Percentiles rank a stretch among this genome's conserved stretches.
Conservation (phyloP, 30 jellyfish, hydroid and myxozoan species). For the Hydra vulgaris region DNA sequence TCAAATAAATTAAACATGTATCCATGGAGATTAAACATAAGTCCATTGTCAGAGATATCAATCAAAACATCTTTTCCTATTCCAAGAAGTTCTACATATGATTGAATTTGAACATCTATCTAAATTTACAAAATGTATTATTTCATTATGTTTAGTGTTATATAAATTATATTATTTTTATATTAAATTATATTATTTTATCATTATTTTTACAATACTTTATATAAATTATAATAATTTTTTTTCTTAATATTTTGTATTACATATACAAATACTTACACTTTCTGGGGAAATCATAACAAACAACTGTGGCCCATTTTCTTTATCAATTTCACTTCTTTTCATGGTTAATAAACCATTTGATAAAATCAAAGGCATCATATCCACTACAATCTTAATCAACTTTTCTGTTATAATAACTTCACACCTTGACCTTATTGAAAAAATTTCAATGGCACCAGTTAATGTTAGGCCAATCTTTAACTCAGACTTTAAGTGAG, state of each 20-base stretch:
- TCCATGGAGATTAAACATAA: constrained; percentile 40
- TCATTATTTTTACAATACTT: no score
- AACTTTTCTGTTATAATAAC: constrained; percentile 26
- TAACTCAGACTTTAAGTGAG: constrained; percentile 35
- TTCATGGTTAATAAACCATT: constrained; percentile 52
- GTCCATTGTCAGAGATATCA: constrained; percentile 45
- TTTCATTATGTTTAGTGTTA: neutral
- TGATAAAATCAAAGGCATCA: constrained; percentile 71
- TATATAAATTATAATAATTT: no score
- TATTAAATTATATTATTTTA: neutral
- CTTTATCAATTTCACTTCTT: constrained; percentile 48
- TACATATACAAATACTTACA: no score
- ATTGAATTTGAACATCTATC: constrained; percentile 42
- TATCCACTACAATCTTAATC: constrained; percentile 45
- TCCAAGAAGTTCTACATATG: constrained; percentile 46
- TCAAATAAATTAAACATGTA: constrained; percentile 54
- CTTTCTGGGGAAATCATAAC: constrained; percentile 9
- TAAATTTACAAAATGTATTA: neutral
- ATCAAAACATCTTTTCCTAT: constrained; percentile 44
- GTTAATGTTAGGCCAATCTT: constrained; percentile 46
- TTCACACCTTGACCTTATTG: constrained; percentile 34
- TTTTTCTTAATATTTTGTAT: no score
- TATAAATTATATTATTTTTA: neutral
- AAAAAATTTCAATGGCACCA: constrained; percentile 55
- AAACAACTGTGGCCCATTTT: constrained; percentile 73